Evolutionary conservation across 2,113 vertebrate species (phyloP), one percentile per base, ranked within the genome.

Genomic region (Pollachius pollachius): DNA sequence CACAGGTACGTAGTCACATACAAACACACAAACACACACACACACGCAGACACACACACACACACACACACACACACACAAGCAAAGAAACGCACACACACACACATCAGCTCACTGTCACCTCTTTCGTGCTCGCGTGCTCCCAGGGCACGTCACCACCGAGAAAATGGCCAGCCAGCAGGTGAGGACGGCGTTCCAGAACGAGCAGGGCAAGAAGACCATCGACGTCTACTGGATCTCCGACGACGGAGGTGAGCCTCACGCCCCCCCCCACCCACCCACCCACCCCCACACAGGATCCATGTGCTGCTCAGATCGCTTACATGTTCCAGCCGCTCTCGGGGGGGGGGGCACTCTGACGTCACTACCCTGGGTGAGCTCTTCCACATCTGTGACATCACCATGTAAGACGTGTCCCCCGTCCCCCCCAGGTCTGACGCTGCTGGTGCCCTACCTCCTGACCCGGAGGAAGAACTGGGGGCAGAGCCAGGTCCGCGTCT

Each of bases 201-300:
- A 66, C 37, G 83, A 88, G 58, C 89, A 94, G 65, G 89, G 90
- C 18, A 87, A 79, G 72, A 89, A 89, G 69, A 90, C 82, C 41
- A 89, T 94, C 0, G 92, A 94, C 0, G 78, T 92, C 18, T 94
- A 93, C 73, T 94, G 92, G 92, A 84, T 94, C 15, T 88, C 89
- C 56, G 91, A 94, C 56, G 92, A 93, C 66, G 92, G 92, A 73
- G 93, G 92, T 91, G 62, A 70, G 63, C 0, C 34, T 18, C 34
- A 16, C 15, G 5, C 25, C 30, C 30, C 23, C 23, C 23, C 23
- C 23, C 23, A 1, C 37, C 37, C 37, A 1, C 3, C 37, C 37
- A 1, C 37, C 37, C 41, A 48, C 41, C 41, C 41, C 8, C 18
- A 63, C 41, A 48, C 7, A 6, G 61, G 25, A 5, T 6, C 25